Evolutionary conservation across 2,113 vertebrate species (phyloP).

Genomic region (Pampusana beccarii): DNA sequence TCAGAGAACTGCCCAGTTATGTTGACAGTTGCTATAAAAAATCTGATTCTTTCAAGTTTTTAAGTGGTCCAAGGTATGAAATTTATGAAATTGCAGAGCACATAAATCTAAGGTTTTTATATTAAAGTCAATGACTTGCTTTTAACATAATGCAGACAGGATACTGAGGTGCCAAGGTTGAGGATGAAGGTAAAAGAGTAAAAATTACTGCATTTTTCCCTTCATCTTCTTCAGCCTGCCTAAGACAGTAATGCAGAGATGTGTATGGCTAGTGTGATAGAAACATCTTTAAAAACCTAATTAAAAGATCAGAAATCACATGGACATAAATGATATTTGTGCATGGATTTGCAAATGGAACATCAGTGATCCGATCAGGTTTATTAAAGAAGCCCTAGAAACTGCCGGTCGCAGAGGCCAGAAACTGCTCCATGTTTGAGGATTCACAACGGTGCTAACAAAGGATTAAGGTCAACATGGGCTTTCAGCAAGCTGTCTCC

Average conservation of each 20-base stretch:
- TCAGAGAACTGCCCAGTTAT: slow-evolving; percentile 20
- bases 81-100: slow-evolving; percentile 50
- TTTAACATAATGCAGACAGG: slow-evolving; percentile 46
- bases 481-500: not conserved
- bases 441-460: not conserved
- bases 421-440: not conserved
- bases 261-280: not conserved
- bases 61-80: slow-evolving; percentile 51
- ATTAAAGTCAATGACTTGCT: slow-evolving; percentile 20
- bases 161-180: slow-evolving; percentile 8
- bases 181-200: slow-evolving; percentile 9
- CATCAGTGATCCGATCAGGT: not conserved
- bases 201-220: slow-evolving; percentile 8
- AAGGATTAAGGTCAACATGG: not conserved
- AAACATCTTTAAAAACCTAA: not conserved
- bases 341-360: not conserved
- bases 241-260: not conserved
- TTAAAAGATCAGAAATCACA: not conserved
- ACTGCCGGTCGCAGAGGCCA: not conserved
- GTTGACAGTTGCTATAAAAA: slow-evolving; percentile 52
- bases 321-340: not conserved
- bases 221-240: not conserved
- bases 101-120: slow-evolving; percentile 61
- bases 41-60: slow-evolving; percentile 45
- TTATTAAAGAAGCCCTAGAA: not conserved